Percentiles rank a stretch among this genome's conserved stretches.
phyloP scores from a whole-genome alignment of 2,797 vertebrate species.

The Crypturellus tataupa region DNA sequence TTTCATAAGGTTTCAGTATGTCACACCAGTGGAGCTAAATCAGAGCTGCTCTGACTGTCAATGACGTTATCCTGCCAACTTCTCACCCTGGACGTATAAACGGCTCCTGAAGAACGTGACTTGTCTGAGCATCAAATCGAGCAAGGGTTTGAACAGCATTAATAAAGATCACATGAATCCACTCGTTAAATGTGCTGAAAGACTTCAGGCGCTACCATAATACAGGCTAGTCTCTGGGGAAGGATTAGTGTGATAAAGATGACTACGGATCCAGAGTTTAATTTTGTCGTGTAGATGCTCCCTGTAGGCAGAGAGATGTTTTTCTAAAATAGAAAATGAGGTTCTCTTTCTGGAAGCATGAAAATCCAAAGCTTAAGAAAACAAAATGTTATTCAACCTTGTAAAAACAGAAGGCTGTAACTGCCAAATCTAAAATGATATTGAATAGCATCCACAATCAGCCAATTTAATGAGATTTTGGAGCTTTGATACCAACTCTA shows the following conservation, averaged over 20 bases:
- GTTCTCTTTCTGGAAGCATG: conserved; percentile 49
- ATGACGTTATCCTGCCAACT: conserved; percentile 47
- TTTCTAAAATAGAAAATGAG: conserved; percentile 65
- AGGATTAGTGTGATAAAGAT: conserved; percentile 63
- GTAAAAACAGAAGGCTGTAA: conserved; percentile 45
- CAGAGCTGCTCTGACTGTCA: conserved; percentile 15
- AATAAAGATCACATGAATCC: conserved; percentile 68
- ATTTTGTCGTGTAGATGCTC: conserved; percentile 59
- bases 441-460: conserved; percentile 51
- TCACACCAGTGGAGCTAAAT: conserved; percentile 40
- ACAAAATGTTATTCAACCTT: conserved; percentile 54
- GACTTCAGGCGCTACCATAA: conserved; percentile 60
- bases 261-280: conserved; percentile 46
- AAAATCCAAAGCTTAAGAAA: conserved; percentile 68
- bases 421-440: conserved; percentile 52
- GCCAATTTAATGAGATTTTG: conserved; percentile 55
- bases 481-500: conserved; percentile 1
- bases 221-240: conserved; percentile 57
- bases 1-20: conserved; percentile 60
- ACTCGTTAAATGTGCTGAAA: conserved; percentile 63
- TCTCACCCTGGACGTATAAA: conserved; percentile 35
- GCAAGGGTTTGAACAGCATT: conserved; percentile 50
- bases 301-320: conserved; percentile 56
- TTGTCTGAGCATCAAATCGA: conserved; percentile 47
- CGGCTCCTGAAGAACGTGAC: conserved; percentile 33